Percentiles rank a stretch among this genome's conserved stretches.
Evolutionary conservation across 1,140 invertebrate species (phyloP).

Genomic region (Hermetia illucens): DNA sequence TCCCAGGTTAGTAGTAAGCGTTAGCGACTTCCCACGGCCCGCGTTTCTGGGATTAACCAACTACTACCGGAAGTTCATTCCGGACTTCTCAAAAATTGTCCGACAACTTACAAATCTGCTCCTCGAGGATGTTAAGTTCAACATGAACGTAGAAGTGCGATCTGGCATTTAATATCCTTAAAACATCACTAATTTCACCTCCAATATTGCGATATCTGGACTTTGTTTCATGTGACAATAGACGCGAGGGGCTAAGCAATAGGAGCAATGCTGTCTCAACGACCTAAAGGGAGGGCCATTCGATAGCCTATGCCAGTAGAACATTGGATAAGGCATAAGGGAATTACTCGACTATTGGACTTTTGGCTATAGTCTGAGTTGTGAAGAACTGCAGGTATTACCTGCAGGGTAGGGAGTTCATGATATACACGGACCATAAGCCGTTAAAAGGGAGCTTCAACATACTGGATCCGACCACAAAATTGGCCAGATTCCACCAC

Average conservation of each 20-base stretch:
- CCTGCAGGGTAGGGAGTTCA: conserved; percentile 31
- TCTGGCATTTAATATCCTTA: conserved; percentile 13
- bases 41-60: conserved; percentile 14
- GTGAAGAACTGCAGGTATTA: conserved; percentile 33
- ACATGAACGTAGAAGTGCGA: conserved; percentile 12
- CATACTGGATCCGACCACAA: conserved; percentile 30
- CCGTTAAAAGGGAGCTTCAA: conserved; percentile 29
- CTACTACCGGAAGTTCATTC: conserved; percentile 11
- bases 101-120: conserved; percentile 12
- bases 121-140: conserved; percentile 12
- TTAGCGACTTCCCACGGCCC: conserved; percentile 14
- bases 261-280: conserved; percentile 24
- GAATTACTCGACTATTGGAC: conserved; percentile 28
- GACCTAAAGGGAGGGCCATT: conserved; percentile 6
- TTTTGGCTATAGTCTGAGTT: conserved; percentile 34
- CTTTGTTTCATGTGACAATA: conserved; percentile 18
- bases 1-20: conserved; percentile 11
- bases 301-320: conserved; percentile 23
- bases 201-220: conserved; percentile 20
- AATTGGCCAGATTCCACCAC: conserved; percentile 34
- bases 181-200: conserved; percentile 14
- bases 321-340: conserved; percentile 26
- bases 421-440: conserved; percentile 35
- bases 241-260: conserved; percentile 20
- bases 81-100: conserved; percentile 13